phyloP scores from a whole-genome alignment of 2,888 invertebrate species.

The Dryomyza anilis region DNA sequence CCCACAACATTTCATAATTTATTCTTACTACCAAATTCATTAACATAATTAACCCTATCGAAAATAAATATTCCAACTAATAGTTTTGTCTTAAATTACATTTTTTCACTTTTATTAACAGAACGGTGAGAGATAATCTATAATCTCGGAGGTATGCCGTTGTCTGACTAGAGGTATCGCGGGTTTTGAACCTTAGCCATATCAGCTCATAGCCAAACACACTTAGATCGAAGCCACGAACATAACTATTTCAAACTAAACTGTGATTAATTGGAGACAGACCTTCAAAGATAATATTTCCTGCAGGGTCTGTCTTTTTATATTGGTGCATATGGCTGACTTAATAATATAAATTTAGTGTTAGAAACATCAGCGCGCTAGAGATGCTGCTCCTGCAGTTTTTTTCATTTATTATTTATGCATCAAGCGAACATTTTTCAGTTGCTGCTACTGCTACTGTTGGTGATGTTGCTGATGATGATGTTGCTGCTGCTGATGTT shows the following conservation, averaged over 20 bases:
- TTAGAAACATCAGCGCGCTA: slow-evolving; percentile 4
- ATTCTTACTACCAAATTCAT: too few relatives aligned
- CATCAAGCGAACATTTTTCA: slow-evolving; percentile 3
- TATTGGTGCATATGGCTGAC: background rate
- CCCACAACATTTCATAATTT: too few relatives aligned
- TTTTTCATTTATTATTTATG: slow-evolving; percentile 24
- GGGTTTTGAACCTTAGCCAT: background rate
- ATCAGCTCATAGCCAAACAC: background rate
- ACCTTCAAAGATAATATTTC: too few relatives aligned
- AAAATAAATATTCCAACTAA: too few relatives aligned
- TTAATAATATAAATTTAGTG: slow-evolving; percentile 22
- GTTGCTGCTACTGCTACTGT: background rate
- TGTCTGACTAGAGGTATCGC: background rate
- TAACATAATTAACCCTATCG: too few relatives aligned
- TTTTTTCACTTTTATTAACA: too few relatives aligned
- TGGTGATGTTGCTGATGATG: background rate
- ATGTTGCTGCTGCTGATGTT: background rate
- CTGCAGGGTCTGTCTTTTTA: too few relatives aligned
- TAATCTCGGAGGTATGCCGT: too few relatives aligned
- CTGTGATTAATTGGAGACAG: too few relatives aligned
- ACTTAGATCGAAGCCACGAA: background rate
- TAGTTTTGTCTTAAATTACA: too few relatives aligned
- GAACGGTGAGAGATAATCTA: too few relatives aligned
- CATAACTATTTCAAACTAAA: too few relatives aligned
- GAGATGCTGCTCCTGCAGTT: background rate